Percentiles rank a stretch among this genome's conserved stretches.
These are phyloP conservation scores for Rosalia funebris DNA, from an alignment of 2,888 invertebrate species.

Conservation along the genomic window DNA sequence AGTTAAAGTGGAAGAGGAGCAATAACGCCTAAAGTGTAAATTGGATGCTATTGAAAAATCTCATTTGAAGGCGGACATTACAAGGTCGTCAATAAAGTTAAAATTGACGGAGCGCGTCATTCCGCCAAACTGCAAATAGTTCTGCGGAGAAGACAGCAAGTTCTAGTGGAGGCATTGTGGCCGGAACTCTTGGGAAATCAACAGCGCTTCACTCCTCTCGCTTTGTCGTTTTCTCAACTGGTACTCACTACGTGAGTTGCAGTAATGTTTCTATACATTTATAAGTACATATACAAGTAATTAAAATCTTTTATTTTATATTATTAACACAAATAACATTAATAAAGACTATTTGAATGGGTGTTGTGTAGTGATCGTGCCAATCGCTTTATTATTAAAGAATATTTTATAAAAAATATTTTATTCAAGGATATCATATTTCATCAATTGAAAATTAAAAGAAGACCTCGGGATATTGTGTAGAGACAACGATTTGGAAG, in stretches of 20 bases:
- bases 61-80: conserved; percentile 51
- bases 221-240: background rate
- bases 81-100: conserved; percentile 51
- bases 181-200: conserved; percentile 54
- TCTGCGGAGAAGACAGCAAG: conserved; percentile 40
- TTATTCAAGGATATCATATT: too few species aligned
- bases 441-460: too few species aligned
- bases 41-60: conserved; percentile 57
- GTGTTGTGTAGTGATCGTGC: too few species aligned
- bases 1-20: conserved; percentile 36
- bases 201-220: conserved; percentile 35
- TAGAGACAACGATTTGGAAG: too few species aligned
- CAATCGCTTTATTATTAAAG: too few species aligned
- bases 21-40: conserved; percentile 56
- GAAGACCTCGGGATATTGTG: too few species aligned
- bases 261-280: background rate
- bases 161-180: conserved; percentile 46
- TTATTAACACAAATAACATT: too few species aligned
- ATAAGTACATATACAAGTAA: too few species aligned
- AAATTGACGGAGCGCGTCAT: conserved; percentile 50
- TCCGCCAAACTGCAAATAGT: conserved; percentile 50
- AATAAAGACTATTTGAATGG: too few species aligned
- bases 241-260: background rate
- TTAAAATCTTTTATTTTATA: too few species aligned
- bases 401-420: too few species aligned